Evolutionary conservation across 2,797 vertebrate species (phyloP).

Genomic region (Aselliscus stoliczkanus): DNA sequence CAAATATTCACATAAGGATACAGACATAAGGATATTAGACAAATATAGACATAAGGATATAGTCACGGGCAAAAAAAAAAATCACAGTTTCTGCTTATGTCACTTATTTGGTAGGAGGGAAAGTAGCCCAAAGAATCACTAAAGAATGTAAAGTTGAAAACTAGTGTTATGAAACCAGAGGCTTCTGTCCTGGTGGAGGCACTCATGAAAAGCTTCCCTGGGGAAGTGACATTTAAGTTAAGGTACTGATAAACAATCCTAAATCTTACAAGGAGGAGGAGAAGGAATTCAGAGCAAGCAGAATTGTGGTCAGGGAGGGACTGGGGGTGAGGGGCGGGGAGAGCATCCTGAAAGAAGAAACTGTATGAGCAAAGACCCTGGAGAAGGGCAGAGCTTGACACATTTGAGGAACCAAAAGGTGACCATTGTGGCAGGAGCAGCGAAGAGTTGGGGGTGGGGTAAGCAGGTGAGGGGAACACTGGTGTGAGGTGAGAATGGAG

Average conservation of each 20-base stretch:
- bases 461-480: background rate
- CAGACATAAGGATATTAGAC: background rate
- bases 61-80: background rate
- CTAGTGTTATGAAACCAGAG: background rate
- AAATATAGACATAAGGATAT: background rate
- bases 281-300: background rate
- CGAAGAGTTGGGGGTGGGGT: background rate
- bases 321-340: background rate
- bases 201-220: background rate
- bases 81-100: background rate
- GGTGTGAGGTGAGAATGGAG: background rate
- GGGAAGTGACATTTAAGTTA: conserved; percentile 26
- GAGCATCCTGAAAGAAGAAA: background rate
- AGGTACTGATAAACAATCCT: background rate
- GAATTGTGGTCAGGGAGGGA: background rate
- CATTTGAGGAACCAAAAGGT: background rate
- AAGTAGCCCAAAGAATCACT: background rate
- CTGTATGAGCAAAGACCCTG: background rate
- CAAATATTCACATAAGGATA: background rate
- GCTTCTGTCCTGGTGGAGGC: background rate
- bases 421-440: background rate
- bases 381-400: background rate
- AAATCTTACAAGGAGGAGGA: background rate
- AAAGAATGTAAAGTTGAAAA: background rate
- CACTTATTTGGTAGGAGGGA: background rate